These are phyloP conservation scores for Eunapius fragilis DNA, from an alignment of 37 sponge, comb jelly and placozoan species.

Conservation along the genomic window DNA sequence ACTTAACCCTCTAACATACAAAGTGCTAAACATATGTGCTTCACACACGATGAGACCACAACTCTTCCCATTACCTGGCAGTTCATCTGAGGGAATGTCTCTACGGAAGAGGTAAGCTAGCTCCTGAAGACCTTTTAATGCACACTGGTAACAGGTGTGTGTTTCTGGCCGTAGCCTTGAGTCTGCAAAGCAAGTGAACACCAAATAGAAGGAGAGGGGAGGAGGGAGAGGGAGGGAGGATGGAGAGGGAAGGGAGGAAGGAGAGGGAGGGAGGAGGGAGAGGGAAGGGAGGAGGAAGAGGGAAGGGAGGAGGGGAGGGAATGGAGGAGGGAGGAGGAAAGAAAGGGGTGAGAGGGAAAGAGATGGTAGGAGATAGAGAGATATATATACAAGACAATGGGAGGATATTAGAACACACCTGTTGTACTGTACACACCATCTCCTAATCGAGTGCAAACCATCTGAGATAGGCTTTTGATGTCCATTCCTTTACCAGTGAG, in stretches of 20 bases:
- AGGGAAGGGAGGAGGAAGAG: too few relatives aligned
- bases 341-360: slow-evolving; percentile 21
- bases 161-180: neutral
- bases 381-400: neutral
- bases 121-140: slow-evolving; percentile 58
- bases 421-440: slow-evolving; percentile 47
- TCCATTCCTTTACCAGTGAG: slow-evolving; percentile 37
- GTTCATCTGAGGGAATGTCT: slow-evolving; percentile 70
- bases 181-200: neutral
- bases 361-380: neutral
- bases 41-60: too few relatives aligned
- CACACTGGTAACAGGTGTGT: slow-evolving; percentile 56
- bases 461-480: slow-evolving; percentile 47
- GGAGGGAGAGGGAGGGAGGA: neutral
- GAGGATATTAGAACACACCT: slow-evolving; percentile 21
- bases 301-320: too few relatives aligned
- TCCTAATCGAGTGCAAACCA: slow-evolving; percentile 55
- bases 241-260: neutral
- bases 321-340: neutral
- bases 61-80: too few relatives aligned
- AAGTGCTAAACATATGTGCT: neutral
- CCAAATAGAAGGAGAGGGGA: too few relatives aligned
- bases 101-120: slow-evolving; percentile 80
- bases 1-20: neutral
- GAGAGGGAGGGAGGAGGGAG: neutral